phyloP scores from a whole-genome alignment of 2,888 invertebrate genomes.

The Erebia ligea region DNA sequence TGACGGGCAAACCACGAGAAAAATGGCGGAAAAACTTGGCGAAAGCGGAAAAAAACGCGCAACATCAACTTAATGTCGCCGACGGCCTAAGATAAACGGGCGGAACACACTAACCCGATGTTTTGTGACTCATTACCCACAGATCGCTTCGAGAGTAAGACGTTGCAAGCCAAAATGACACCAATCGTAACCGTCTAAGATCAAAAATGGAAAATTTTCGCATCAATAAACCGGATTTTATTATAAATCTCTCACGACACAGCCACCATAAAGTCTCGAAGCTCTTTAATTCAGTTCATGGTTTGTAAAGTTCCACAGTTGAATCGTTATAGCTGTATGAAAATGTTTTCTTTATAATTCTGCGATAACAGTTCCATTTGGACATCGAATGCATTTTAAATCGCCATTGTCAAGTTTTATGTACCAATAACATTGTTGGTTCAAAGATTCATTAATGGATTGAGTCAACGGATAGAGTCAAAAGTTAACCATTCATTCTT shows the following conservation, averaged over 20 bases:
- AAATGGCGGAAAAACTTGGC: slow-evolving; percentile 21
- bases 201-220: slow-evolving; percentile 36
- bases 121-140: slow-evolving; percentile 56
- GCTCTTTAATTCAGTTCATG: slow-evolving; percentile 57
- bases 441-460: slow-evolving; percentile 5
- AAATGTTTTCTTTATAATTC: slow-evolving; percentile 35
- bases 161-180: slow-evolving; percentile 38
- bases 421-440: slow-evolving; percentile 9
- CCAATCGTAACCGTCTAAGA: slow-evolving; percentile 34
- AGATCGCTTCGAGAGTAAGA: slow-evolving; percentile 36
- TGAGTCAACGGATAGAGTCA: neutral
- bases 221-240: slow-evolving; percentile 45
- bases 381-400: slow-evolving; percentile 34
- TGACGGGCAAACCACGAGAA: slow-evolving; percentile 1
- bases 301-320: slow-evolving; percentile 41
- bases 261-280: slow-evolving; percentile 54
- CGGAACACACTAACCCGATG: slow-evolving; percentile 54
- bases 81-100: slow-evolving; percentile 51
- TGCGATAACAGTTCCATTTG: slow-evolving; percentile 26
- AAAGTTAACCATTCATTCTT: neutral
- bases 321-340: slow-evolving; percentile 39
- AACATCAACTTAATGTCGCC: slow-evolving; percentile 46
- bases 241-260: slow-evolving; percentile 49
- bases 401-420: slow-evolving; percentile 18
- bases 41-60: slow-evolving; percentile 41